These are phyloP conservation scores for Ciona savignyi DNA, from an alignment of 23 tunicate genomes.

Conservation along the genomic window DNA sequence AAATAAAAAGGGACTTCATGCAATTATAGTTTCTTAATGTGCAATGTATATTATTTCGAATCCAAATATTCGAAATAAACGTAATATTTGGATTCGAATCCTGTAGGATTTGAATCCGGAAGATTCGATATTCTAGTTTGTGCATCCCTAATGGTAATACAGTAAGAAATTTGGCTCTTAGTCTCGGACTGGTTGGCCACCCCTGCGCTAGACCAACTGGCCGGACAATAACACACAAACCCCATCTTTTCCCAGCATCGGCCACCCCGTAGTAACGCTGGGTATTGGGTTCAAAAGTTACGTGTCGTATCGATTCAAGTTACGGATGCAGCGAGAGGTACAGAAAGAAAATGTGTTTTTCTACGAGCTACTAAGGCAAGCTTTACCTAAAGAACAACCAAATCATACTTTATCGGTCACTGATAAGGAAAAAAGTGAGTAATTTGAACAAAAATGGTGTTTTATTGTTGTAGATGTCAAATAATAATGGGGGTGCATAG, in stretches of 20 bases:
- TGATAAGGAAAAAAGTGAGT: constrained; percentile 25
- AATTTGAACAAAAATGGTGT: not conserved
- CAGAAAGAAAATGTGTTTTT: constrained; percentile 70
- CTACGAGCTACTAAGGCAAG: constrained; percentile 51
- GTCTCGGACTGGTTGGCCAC: no score
- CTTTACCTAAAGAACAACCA: constrained; percentile 55
- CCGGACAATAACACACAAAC: no score
- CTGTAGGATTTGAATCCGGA: no score
- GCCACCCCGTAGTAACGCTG: constrained; percentile 78
- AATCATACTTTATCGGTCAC: constrained; percentile 32
- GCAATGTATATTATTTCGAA: no score
- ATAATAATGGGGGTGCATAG: not conserved
- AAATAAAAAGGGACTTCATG: no score
- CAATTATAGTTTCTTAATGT: no score
- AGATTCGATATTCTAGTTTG: no score
- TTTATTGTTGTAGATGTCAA: not conserved
- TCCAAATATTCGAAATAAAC: no score
- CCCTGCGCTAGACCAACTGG: no score
- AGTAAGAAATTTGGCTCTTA: no score
- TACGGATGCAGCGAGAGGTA: constrained; percentile 55
- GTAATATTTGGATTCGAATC: no score
- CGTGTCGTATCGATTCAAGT: constrained; percentile 44
- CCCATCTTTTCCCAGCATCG: constrained; percentile 54
- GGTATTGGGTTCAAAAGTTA: constrained; percentile 84
- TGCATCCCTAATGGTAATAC: no score